Base-by-base conservation (phyloP, 2,888 invertebrate genomes). In the Stenolophus ochropezus region DNA sequence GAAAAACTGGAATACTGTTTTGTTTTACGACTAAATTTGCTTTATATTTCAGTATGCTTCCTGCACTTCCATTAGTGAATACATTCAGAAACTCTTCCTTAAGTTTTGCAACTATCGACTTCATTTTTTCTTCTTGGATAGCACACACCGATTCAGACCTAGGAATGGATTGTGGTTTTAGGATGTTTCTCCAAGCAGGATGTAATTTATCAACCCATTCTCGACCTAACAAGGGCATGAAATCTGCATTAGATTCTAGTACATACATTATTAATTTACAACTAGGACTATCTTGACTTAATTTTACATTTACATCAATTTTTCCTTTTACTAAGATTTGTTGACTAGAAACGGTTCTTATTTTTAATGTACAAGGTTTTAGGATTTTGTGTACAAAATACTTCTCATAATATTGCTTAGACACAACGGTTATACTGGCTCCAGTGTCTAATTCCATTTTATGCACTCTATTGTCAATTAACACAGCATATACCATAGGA, bases 401-500 rank as follows among this genome's bases (percentile, higher is more conserved):
- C 8, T 23, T 23, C 14, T 23, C 4, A 25, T 16, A 11, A 25
- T 42, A 79, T 8, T 20, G 1, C 8, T 74, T 11, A 14, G 51
- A 20, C 49, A 77, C 51, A 6, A 81, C 2, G 16, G 49, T 53
- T 42, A 74, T 16, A 4, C 11, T 8, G 14, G 75, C 81, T 20
- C 75, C 81, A 4, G 73, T 25, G 56, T 81, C 81, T 16, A 81
- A 14, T 53, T 81, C 81, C 73, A 81, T 51, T 77, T n/a, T n/a
- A n/a, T 78, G 27, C 11, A 23, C 42, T 14, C 14, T 69, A 14
- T 20, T 4, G 6, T 42, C 4, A 3, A 4, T 69, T 33, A 3
- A 27, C 27, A 27, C 69, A 53, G 4, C 16, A 8, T 4, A 4
- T 16, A 53, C 11, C 20, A 14, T 16, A 16, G 8, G 14, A 4